phyloP scores from a whole-genome alignment of 2,888 invertebrate species.

The Apotomis capreana region DNA sequence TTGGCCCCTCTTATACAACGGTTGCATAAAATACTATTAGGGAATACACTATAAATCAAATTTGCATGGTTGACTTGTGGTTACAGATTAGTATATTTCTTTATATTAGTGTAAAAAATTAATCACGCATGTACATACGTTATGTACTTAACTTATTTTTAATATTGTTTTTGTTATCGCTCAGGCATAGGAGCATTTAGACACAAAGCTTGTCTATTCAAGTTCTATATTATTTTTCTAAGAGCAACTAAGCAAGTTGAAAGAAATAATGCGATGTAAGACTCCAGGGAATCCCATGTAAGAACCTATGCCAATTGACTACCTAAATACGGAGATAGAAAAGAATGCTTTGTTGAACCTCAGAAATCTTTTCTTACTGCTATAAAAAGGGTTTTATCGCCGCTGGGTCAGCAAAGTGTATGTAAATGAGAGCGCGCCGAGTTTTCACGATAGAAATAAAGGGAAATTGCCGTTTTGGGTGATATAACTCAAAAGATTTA shows the following conservation, averaged over 20 bases:
- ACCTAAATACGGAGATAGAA: constrained; percentile 45
- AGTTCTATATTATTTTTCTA: background rate
- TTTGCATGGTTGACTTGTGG: too few species aligned
- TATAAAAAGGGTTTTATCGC: constrained; percentile 78
- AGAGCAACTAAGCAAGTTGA: constrained; percentile 12
- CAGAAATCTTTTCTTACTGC: constrained; percentile 71
- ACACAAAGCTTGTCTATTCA: too few species aligned
- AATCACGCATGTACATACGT: too few species aligned
- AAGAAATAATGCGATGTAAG: constrained; percentile 20
- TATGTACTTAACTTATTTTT: too few species aligned
- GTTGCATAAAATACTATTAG: too few species aligned
- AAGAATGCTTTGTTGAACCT: constrained; percentile 66
- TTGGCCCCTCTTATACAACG: too few species aligned
- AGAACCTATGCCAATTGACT: constrained; percentile 40
- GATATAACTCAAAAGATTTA: constrained; percentile 59
- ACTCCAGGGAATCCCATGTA: constrained; percentile 7
- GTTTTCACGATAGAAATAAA: constrained; percentile 69
- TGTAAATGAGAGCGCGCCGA: constrained; percentile 72
- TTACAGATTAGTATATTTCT: too few species aligned
- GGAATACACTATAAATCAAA: background rate
- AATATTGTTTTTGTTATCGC: too few species aligned
- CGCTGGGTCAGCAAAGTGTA: constrained; percentile 80
- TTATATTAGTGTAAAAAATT: too few species aligned
- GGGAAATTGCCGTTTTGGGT: constrained; percentile 64
- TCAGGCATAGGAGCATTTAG: too few species aligned